These are phyloP conservation scores for Lacanobia oleracea DNA, from an alignment of 2,888 invertebrate genomes.

Conservation along the genomic window DNA sequence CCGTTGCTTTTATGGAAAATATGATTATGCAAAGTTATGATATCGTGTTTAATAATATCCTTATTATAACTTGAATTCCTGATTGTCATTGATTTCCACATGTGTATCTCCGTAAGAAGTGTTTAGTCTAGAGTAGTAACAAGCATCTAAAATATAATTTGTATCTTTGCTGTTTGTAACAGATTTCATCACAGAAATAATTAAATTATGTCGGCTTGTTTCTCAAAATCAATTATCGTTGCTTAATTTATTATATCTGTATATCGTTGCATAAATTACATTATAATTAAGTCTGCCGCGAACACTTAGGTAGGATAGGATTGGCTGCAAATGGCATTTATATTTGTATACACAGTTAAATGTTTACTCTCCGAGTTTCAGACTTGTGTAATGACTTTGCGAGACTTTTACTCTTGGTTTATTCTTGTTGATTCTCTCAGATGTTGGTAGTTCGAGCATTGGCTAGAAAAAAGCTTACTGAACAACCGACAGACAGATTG, in stretches of 20 bases:
- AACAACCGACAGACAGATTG: no score
- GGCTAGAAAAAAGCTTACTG: no score
- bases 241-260: slow-evolving; percentile 31
- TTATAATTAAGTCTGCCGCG: slow-evolving; percentile 35
- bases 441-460: slow-evolving; percentile 48
- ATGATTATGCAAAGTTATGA: background rate
- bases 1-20: background rate
- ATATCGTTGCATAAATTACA: slow-evolving; percentile 35
- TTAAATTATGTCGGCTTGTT: slow-evolving; percentile 18
- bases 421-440: slow-evolving; percentile 49
- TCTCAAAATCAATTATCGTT: slow-evolving; percentile 35
- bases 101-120: slow-evolving; percentile 13
- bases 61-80: background rate
- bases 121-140: background rate
- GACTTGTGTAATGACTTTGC: slow-evolving; percentile 22
- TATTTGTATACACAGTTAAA: slow-evolving; percentile 21
- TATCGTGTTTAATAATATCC: background rate
- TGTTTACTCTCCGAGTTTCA: slow-evolving; percentile 23
- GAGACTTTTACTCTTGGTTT: slow-evolving; percentile 34
- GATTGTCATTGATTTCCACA: slow-evolving; percentile 14
- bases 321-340: slow-evolving; percentile 31
- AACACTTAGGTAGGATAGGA: slow-evolving; percentile 22
- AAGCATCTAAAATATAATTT: slow-evolving; percentile 21
- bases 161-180: slow-evolving; percentile 12
- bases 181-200: slow-evolving; percentile 38